Evolutionary conservation across 2,797 vertebrate species (phyloP), one percentile per base, ranked within the genome.

Genomic region (Labeo calbasu): DNA sequence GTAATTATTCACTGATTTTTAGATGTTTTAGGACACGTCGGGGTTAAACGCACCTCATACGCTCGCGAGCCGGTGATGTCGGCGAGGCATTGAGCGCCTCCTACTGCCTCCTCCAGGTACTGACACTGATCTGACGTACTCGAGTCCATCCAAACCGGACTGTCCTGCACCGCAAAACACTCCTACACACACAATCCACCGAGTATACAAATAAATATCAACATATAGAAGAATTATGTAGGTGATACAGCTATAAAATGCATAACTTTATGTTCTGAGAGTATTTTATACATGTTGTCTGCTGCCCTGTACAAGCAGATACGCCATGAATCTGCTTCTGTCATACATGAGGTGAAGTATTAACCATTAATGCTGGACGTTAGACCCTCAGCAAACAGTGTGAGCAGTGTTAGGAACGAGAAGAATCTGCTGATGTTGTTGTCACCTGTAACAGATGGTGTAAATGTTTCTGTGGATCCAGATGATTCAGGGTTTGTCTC

Each of bases 81-180:
- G 0, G 97, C 95, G 57, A 99, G 94, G 0, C 84, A 88, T 86
- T 91, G 93, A 25, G 97, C 94, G 10, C 97, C 97, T 0, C 98
- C 98, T 71, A 93, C 71, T 0, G 95, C 89, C 0, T 90, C 86
- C 92, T 99, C 95, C 85, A 99, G 93, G 0, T 83, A 55, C 0
- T 79, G 84, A 90, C 98, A 99, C 91, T 99, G 96, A 17, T 79
- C 82, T 0, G 87, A 10, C 55, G 94, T 97, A 88, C 98, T 99
- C 66, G 96, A 98, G 92, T 99, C 98, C 98, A 99, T 99, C 98
- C 98, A 99, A 46, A 97, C 89, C 0, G 97, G 97, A 76, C 93
- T 93, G 89, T 96, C 80, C 1, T 72, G n/a, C 75, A 98, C 55
- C 0, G 96, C 93, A 89, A 98, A 98, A 79, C 94, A 93, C 28